phyloP scores from a whole-genome alignment of 2,888 invertebrate genomes.

The Clivina fossor region DNA sequence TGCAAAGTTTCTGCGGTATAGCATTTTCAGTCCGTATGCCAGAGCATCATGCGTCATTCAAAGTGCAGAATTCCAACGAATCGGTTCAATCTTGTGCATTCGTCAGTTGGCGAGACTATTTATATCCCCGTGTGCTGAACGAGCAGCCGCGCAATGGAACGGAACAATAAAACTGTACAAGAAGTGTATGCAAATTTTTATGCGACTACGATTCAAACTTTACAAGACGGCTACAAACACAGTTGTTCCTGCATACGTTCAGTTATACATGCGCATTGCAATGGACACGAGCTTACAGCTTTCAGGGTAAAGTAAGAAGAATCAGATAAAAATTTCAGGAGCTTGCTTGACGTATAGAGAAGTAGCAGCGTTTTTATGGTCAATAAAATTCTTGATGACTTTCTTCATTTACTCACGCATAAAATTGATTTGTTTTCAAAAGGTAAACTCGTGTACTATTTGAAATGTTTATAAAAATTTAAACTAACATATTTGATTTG shows the following conservation, averaged over 20 bases:
- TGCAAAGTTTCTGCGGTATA: too few relatives aligned
- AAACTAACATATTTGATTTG: too few relatives aligned
- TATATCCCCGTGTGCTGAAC: neutral
- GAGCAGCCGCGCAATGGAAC: constrained; percentile 15
- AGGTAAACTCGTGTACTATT: too few relatives aligned
- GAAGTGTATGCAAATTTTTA: constrained; percentile 30
- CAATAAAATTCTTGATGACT: constrained; percentile 14
- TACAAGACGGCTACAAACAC: constrained; percentile 8
- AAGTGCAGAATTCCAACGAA: neutral
- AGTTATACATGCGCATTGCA: constrained; percentile 9
- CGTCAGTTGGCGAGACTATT: constrained; percentile 15
- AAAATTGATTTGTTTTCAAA: too few relatives aligned
- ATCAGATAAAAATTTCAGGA: constrained; percentile 26
- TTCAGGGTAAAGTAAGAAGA: constrained; percentile 4
- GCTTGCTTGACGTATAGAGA: too few relatives aligned
- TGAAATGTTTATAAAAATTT: too few relatives aligned
- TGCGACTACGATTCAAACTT: constrained; percentile 22
- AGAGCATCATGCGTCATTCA: too few relatives aligned
- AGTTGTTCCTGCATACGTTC: constrained; percentile 14
- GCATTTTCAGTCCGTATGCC: too few relatives aligned
- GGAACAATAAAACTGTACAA: constrained; percentile 31
- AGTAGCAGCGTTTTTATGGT: constrained; percentile 15
- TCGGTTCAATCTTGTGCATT: constrained; percentile 10
- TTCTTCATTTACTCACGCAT: constrained; percentile 18
- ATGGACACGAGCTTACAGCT: neutral